Evolutionary conservation across 1,140 invertebrate genomes (phyloP).

Genomic region (Caenorhabditis elegans): DNA sequence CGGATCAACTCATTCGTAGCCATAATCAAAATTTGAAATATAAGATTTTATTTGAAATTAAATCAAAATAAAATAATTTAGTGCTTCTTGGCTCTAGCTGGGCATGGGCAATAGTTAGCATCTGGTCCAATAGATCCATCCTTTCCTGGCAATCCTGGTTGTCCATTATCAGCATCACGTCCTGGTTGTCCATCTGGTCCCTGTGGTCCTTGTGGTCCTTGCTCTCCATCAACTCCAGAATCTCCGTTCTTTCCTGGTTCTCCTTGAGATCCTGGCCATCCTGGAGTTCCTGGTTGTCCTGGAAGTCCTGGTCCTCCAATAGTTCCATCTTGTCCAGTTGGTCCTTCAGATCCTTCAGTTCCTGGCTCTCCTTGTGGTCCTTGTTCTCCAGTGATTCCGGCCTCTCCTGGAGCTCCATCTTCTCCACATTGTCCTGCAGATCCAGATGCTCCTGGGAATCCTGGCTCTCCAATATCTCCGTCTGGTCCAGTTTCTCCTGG

Average conservation of each 20-base stretch:
- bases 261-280: slow-evolving; percentile 33
- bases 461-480: slow-evolving; percentile 24
- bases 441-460: slow-evolving; percentile 15
- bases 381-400: slow-evolving; percentile 29
- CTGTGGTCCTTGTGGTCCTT: slow-evolving; percentile 25
- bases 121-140: slow-evolving; percentile 29
- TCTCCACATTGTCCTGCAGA: slow-evolving; percentile 23
- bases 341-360: neutral
- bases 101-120: slow-evolving; percentile 39
- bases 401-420: slow-evolving; percentile 32
- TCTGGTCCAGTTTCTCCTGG: slow-evolving; percentile 24
- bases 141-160: slow-evolving; percentile 26
- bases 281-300: slow-evolving; percentile 20
- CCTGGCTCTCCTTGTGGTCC: slow-evolving; percentile 35
- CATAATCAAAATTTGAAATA: too few relatives aligned
- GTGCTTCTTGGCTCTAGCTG: slow-evolving; percentile 32
- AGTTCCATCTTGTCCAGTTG: slow-evolving; percentile 21
- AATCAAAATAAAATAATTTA: neutral
- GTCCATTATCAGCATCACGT: slow-evolving; percentile 9
- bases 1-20: too few relatives aligned
- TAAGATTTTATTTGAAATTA: too few relatives aligned
- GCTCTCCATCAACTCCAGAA: slow-evolving; percentile 23
- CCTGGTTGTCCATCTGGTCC: slow-evolving; percentile 32
- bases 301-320: slow-evolving; percentile 1
- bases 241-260: slow-evolving; percentile 34